phyloP scores from a whole-genome alignment of 2,113 vertebrate species.

The Oplegnathus fasciatus region DNA sequence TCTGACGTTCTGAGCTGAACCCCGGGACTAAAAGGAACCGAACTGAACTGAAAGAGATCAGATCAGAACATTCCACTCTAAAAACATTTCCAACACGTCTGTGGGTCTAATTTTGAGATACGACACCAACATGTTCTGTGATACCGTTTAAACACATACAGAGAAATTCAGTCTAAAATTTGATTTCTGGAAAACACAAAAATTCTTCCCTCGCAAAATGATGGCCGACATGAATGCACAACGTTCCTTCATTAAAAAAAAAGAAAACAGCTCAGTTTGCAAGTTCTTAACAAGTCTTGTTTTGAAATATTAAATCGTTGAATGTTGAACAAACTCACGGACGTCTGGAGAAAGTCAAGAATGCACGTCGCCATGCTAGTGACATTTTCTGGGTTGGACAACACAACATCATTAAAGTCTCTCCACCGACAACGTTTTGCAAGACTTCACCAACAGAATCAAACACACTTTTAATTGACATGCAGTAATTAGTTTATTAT shows the following conservation, averaged over 20 bases:
- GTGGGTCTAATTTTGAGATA: not conserved
- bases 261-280: not conserved
- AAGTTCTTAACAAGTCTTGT: not conserved
- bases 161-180: not conserved
- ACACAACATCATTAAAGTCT: no score
- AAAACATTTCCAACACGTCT: conserved; percentile 51
- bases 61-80: conserved; percentile 42
- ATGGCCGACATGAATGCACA: not conserved
- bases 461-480: no score
- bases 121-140: not conserved
- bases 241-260: not conserved
- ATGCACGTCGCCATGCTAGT: no score
- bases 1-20: conserved; percentile 24
- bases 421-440: no score
- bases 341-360: not conserved
- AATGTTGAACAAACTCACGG: not conserved
- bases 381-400: no score
- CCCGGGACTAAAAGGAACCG: conserved; percentile 27
- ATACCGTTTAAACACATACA: not conserved
- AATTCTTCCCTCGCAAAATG: not conserved
- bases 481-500: no score
- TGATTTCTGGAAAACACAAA: not conserved
- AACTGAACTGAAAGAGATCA: conserved; percentile 17
- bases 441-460: no score
- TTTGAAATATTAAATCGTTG: not conserved